Percentiles rank a stretch among this genome's conserved stretches.
phyloP scores from a whole-genome alignment of 2,797 vertebrate genomes.

The Danio tinwini region DNA sequence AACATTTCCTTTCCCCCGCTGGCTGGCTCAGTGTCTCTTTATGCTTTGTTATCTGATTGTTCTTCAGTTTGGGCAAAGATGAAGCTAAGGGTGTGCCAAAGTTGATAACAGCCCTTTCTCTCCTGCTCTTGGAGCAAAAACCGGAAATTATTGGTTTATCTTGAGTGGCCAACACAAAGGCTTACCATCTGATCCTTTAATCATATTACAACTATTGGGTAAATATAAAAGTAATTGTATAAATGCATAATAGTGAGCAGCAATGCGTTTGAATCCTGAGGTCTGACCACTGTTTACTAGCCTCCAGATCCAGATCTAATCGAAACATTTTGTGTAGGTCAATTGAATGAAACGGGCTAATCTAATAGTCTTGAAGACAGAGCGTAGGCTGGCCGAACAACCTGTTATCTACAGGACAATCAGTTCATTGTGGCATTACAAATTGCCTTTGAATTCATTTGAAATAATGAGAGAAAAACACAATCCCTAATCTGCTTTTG shows the following conservation, averaged over 20 bases:
- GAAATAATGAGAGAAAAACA: slow-evolving; percentile 34
- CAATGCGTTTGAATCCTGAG: slow-evolving; percentile 21
- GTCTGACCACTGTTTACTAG: slow-evolving; percentile 6
- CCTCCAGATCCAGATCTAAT: slow-evolving; percentile 38
- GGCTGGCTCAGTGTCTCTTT: slow-evolving; percentile 7
- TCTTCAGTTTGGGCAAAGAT: background rate
- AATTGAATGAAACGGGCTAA: slow-evolving; percentile 33
- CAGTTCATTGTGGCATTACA: slow-evolving; percentile 18
- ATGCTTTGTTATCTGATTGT: background rate
- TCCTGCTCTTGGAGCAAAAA: slow-evolving; percentile 24
- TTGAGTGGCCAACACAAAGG: slow-evolving; percentile 26
- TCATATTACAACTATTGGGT: slow-evolving; percentile 37
- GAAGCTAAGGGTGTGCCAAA: background rate
- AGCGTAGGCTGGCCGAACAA: slow-evolving; percentile 1
- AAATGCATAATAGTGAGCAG: slow-evolving; percentile 23
- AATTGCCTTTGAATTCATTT: slow-evolving; percentile 10
- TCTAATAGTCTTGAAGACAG: slow-evolving; percentile 34
- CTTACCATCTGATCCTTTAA: slow-evolving; percentile 31
- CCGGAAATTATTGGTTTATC: slow-evolving; percentile 40
- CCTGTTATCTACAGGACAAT: slow-evolving; percentile 25
- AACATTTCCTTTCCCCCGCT: background rate
- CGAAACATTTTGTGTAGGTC: slow-evolving; percentile 40
- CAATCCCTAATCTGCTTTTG: background rate
- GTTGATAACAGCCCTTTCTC: slow-evolving; percentile 16
- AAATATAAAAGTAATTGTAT: slow-evolving; percentile 38